Percentiles rank a stretch among this genome's conserved stretches.
Conservation (phyloP, 2,113 vertebrate genomes). For the Phoenicopterus ruber region DNA sequence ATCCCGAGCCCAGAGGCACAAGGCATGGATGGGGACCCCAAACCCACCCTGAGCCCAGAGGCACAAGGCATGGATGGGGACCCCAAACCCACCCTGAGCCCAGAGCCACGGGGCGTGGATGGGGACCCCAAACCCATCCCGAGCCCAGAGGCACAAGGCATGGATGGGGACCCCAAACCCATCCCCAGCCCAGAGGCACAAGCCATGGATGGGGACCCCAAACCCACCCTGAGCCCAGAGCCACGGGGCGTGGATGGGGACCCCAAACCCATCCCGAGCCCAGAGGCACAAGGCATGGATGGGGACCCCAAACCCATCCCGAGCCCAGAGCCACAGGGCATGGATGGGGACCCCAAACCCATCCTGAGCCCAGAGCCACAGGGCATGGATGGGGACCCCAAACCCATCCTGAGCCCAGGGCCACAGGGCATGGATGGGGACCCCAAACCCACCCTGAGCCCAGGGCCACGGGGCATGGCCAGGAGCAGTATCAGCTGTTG, state of each 20-base stretch:
- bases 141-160: no score
- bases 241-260: no score
- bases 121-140: not conserved
- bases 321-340: no score
- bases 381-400: not conserved
- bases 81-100: not conserved
- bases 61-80: no score
- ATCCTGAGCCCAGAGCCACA: rapidly evolving
- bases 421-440: not conserved
- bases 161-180: no score
- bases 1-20: not conserved
- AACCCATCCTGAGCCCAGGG: not conserved
- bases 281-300: no score
- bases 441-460: not conserved
- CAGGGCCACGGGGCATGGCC: not conserved
- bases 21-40: not conserved
- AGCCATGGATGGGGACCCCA: no score
- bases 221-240: no score
- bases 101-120: no score
- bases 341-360: not conserved
- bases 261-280: no score
- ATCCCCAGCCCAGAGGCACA: no score
- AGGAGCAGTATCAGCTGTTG: not conserved
- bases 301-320: no score
- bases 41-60: not conserved